These are phyloP conservation scores for Synergus umbraculus DNA, from an alignment of 2,888 invertebrate species.

Conservation along the genomic window DNA sequence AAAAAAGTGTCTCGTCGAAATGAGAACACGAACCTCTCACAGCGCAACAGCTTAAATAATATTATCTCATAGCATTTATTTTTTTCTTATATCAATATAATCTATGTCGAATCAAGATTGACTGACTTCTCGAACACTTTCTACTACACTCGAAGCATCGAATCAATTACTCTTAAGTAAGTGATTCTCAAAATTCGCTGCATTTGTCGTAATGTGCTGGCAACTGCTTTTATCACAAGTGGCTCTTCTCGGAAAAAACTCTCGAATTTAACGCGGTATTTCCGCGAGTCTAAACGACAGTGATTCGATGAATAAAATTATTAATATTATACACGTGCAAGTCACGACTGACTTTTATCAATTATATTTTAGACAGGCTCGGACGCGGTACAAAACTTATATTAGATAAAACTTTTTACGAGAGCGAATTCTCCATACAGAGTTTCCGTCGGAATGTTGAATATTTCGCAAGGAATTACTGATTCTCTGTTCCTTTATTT, in stretches of 20 bases:
- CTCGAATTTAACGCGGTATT: not conserved
- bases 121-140: conserved; percentile 24
- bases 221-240: conserved; percentile 38
- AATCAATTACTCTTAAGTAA: not conserved
- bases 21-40: conserved; percentile 53
- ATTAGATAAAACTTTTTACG: not conserved
- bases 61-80: conserved; percentile 15
- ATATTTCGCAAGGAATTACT: not conserved
- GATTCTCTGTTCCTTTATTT: not conserved
- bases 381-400: conserved; percentile 22
- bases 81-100: conserved; percentile 18
- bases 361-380: conserved; percentile 4
- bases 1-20: conserved; percentile 61
- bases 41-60: conserved; percentile 47
- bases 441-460: conserved; percentile 24
- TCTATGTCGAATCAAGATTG: conserved; percentile 19
- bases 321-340: conserved; percentile 19
- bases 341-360: not conserved
- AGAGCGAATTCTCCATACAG: conserved; percentile 10
- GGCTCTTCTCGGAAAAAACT: conserved; percentile 6
- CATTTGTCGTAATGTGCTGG: conserved; percentile 23
- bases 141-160: conserved; percentile 10
- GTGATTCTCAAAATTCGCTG: conserved; percentile 19
- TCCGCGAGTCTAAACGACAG: conserved; percentile 1
- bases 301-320: conserved; percentile 13